Evolutionary conservation across 2,113 vertebrate genomes (phyloP).

Genomic region (Corvus hawaiiensis): DNA sequence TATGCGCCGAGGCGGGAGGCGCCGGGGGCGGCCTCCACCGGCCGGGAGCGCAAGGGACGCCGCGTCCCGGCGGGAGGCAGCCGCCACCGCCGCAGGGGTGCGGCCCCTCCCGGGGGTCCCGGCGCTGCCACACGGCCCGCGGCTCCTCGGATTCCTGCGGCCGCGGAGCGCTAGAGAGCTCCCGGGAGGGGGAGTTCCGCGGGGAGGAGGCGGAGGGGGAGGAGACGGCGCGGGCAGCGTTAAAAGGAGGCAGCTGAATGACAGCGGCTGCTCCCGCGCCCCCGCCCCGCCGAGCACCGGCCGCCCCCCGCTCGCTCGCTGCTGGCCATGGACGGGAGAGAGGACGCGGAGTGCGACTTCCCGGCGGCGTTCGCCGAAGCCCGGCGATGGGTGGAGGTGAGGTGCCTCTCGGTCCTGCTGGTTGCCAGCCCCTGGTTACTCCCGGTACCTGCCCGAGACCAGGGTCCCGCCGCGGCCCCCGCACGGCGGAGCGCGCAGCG

Average conservation of each 20-base stretch:
- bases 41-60: neutral
- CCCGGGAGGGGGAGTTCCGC: neutral
- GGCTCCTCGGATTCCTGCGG: neutral
- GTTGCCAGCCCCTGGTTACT: neutral
- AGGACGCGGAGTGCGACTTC: constrained; percentile 72
- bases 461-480: neutral
- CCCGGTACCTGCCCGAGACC: too few relatives aligned
- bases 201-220: neutral
- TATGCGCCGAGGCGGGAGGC: neutral
- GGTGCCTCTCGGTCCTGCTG: neutral
- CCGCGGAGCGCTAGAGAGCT: neutral
- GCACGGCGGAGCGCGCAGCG: neutral
- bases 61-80: neutral
- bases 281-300: neutral
- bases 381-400: constrained; percentile 90
- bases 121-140: neutral
- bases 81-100: neutral
- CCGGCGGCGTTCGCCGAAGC: constrained; percentile 81
- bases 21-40: neutral
- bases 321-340: constrained; percentile 77
- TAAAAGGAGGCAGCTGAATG: constrained; percentile 40
- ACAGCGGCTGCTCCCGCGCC: neutral
- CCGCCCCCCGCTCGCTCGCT: neutral
- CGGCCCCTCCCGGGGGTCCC: neutral
- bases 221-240: neutral